Evolutionary conservation across 2,113 vertebrate genomes (phyloP).

Genomic region (Gopherus evgoodei): DNA sequence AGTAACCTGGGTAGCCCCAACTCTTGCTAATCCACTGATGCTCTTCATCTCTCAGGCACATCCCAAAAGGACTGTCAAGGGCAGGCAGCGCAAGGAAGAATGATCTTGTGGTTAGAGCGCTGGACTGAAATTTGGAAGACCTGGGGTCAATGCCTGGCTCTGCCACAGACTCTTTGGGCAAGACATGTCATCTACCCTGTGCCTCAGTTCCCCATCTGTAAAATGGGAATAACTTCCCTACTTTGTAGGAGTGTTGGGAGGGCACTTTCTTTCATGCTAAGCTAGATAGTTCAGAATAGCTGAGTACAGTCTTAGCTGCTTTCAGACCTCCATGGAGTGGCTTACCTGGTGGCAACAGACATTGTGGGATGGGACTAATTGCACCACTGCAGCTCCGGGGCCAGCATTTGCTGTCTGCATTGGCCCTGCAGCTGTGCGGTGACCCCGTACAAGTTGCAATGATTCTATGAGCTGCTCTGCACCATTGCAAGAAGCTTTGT

Average conservation of each 20-base stretch:
- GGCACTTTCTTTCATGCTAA: neutral
- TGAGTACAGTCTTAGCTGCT: neutral
- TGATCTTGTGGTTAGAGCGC: accelerated
- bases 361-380: neutral
- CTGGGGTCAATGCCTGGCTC: neutral
- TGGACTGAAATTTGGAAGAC: neutral
- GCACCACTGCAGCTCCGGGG: accelerated
- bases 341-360: accelerated
- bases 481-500: neutral
- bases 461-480: neutral
- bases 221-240: accelerated
- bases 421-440: neutral
- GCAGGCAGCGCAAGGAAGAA: neutral
- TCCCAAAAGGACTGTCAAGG: neutral
- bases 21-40: neutral
- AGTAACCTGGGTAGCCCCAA: neutral
- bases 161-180: accelerated
- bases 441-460: neutral
- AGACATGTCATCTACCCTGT: neutral
- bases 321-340: neutral
- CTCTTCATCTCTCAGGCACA: accelerated
- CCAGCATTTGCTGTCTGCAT: neutral
- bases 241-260: neutral
- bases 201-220: neutral
- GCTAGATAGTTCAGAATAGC: neutral